Percentiles rank a stretch among this genome's conserved stretches.
These are phyloP conservation scores for Calliphora vomitoria DNA, from an alignment of 2,888 invertebrate species.

Conservation along the genomic window DNA sequence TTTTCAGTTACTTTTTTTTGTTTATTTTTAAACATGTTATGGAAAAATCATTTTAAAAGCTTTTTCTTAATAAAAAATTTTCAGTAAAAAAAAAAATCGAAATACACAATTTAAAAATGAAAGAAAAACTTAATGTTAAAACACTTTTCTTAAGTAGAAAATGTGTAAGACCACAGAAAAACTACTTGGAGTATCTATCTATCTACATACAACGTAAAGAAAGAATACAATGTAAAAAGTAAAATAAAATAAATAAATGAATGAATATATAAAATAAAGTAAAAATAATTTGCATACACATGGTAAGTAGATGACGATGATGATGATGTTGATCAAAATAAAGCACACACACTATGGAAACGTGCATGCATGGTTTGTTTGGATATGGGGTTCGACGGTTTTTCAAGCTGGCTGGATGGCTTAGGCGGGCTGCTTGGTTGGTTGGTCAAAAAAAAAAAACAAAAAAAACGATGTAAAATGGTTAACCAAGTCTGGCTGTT, in stretches of 20 bases:
- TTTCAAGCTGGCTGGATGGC: constrained; percentile 32
- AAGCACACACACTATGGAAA: constrained; percentile 44
- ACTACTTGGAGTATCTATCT: constrained; percentile 50
- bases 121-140: constrained; percentile 59
- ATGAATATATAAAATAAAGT: constrained; percentile 53
- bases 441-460: constrained; percentile 27
- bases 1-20: neutral
- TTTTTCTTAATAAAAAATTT: constrained; percentile 35
- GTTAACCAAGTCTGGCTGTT: constrained; percentile 47
- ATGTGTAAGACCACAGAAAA: constrained; percentile 8
- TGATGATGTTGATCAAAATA: constrained; percentile 1
- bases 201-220: constrained; percentile 26
- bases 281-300: constrained; percentile 67
- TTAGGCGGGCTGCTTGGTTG: constrained; percentile 25
- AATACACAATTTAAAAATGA: constrained; percentile 30
- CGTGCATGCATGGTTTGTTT: constrained; percentile 48
- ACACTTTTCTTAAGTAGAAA: constrained; percentile 55
- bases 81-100: constrained; percentile 5
- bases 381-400: constrained; percentile 41
- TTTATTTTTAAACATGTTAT: constrained; percentile 43
- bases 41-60: constrained; percentile 35
- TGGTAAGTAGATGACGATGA: constrained; percentile 33
- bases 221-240: constrained; percentile 42
- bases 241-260: constrained; percentile 34
- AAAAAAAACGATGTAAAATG: constrained; percentile 60